phyloP scores from a whole-genome alignment of 2,797 vertebrate genomes.

The Graptemys geographica region DNA sequence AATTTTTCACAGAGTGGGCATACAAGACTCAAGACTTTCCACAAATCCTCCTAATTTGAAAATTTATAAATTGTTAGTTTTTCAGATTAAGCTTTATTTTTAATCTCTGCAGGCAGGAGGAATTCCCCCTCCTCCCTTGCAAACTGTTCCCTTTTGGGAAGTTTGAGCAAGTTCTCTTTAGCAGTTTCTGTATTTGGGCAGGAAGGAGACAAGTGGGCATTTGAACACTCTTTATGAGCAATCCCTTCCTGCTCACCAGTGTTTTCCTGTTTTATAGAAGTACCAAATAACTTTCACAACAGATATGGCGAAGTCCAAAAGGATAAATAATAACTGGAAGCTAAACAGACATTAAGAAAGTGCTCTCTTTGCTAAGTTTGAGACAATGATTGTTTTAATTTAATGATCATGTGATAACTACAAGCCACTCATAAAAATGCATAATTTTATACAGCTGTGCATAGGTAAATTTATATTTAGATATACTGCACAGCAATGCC shows the following conservation, averaged over 20 bases:
- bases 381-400: slow-evolving; percentile 8
- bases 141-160: neutral
- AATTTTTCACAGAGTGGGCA: neutral
- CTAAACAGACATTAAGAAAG: neutral
- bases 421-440: neutral
- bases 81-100: too few species aligned
- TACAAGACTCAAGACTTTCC: neutral
- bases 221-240: neutral
- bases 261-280: too few species aligned
- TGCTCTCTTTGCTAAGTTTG: neutral
- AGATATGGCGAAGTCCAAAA: neutral
- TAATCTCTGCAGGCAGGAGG: neutral
- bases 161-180: neutral
- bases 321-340: slow-evolving; percentile 1
- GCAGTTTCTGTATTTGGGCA: neutral
- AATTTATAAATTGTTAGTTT: neutral
- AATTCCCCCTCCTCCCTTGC: neutral
- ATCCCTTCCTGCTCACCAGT: neutral
- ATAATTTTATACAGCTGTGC: slow-evolving; percentile 8
- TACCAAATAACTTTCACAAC: neutral
- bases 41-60: neutral
- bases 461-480: slow-evolving; percentile 64
- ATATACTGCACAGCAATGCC: slow-evolving; percentile 10
- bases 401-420: slow-evolving; percentile 19
- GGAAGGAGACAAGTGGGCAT: neutral